These are phyloP conservation scores for Drosophila pruinosa DNA, from an alignment of 1,140 invertebrate genomes.

Conservation along the genomic window DNA sequence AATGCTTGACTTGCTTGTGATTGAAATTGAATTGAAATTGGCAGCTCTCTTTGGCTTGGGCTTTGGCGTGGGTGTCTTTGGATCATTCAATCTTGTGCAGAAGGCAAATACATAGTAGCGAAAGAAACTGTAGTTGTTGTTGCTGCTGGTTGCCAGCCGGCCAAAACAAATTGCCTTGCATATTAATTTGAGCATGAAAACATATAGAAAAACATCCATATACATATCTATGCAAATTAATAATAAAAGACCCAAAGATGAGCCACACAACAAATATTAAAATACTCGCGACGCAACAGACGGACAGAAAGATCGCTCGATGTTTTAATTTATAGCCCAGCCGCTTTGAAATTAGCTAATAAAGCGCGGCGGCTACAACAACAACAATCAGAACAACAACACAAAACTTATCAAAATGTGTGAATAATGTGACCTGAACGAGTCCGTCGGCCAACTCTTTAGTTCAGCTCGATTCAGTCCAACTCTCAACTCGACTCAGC, in stretches of 20 bases:
- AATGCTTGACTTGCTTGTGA: slow-evolving; percentile 1
- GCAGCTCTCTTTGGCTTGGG: neutral
- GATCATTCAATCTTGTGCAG: neutral
- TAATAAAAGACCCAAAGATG: slow-evolving; percentile 50
- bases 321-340: slow-evolving; percentile 72
- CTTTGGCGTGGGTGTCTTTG: slow-evolving; percentile 12
- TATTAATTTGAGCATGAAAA: slow-evolving; percentile 57
- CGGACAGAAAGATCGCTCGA: slow-evolving; percentile 20
- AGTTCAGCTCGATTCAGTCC: slow-evolving; percentile 2
- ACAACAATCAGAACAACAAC: slow-evolving; percentile 41
- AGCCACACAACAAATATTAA: slow-evolving; percentile 20
- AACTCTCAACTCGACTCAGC: neutral
- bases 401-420: slow-evolving; percentile 53
- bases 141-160: slow-evolving; percentile 12
- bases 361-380: slow-evolving; percentile 44
- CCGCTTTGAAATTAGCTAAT: slow-evolving; percentile 75
- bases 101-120: neutral
- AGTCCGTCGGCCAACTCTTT: slow-evolving; percentile 36
- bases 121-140: neutral
- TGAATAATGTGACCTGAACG: slow-evolving; percentile 74
- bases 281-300: neutral
- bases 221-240: slow-evolving; percentile 63
- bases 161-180: slow-evolving; percentile 64
- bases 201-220: slow-evolving; percentile 10
- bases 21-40: slow-evolving; percentile 24